These are phyloP conservation scores for Tenthredo mesomela DNA, from an alignment of 2,888 invertebrate genomes.

Conservation along the genomic window DNA sequence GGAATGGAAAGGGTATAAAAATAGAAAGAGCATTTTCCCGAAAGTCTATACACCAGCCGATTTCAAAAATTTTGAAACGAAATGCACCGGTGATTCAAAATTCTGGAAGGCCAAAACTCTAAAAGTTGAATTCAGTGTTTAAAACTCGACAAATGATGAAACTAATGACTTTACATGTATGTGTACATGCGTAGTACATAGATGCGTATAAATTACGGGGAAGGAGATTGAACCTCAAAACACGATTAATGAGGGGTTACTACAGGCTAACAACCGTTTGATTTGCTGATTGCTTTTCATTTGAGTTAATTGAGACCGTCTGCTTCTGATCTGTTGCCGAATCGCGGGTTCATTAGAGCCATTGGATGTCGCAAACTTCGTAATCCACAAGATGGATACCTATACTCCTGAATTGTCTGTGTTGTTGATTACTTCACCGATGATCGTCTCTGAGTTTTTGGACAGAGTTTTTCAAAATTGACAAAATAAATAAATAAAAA, in stretches of 20 bases:
- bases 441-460: neutral
- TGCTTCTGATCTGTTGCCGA: constrained; percentile 29
- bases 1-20: too few species aligned
- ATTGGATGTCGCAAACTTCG: constrained; percentile 32
- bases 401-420: neutral
- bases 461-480: neutral
- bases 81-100: too few species aligned
- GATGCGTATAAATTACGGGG: neutral
- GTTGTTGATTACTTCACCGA: neutral
- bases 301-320: constrained; percentile 20
- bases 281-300: constrained; percentile 40
- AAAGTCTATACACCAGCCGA: neutral
- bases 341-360: constrained; percentile 40
- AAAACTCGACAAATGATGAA: neutral
- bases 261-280: constrained; percentile 41
- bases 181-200: neutral
- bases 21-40: neutral
- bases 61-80: too few species aligned
- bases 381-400: neutral
- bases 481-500: neutral
- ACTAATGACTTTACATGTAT: neutral
- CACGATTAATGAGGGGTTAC: constrained; percentile 26
- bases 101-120: too few species aligned
- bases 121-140: too few species aligned
- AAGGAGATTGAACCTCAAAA: neutral